A percentile compares a stretch with the other conserved stretches of the same genome.
These are phyloP conservation scores for Emydoidea blandingii DNA, from an alignment of 2,797 vertebrate genomes.

Conservation along the genomic window DNA sequence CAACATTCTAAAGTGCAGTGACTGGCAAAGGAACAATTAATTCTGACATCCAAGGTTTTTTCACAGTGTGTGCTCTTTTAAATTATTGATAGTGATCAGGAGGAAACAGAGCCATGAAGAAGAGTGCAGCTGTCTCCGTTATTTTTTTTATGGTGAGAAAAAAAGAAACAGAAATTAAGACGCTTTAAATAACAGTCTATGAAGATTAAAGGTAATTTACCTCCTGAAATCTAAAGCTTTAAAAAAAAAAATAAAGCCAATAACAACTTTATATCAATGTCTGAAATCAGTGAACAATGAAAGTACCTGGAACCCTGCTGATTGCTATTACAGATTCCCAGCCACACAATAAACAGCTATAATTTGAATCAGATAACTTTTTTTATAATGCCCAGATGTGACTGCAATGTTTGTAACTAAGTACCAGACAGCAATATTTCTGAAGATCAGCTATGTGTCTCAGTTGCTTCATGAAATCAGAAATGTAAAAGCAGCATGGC, in stretches of 20 bases:
- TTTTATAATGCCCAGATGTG: slow-evolving; percentile 20
- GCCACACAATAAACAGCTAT: slow-evolving; percentile 33
- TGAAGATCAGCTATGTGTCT: slow-evolving; percentile 29
- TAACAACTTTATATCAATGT: slow-evolving; percentile 32
- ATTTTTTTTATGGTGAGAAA: slow-evolving; percentile 18
- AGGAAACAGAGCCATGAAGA: slow-evolving; percentile 42
- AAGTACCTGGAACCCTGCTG: slow-evolving; percentile 47
- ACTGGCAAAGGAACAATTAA: slow-evolving; percentile 66
- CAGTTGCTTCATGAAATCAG: neutral
- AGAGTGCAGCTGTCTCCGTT: slow-evolving; percentile 42
- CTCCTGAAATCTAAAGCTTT: slow-evolving; percentile 50
- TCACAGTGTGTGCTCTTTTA: slow-evolving; percentile 50
- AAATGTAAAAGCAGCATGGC: neutral
- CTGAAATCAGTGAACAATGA: slow-evolving; percentile 49
- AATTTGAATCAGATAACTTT: slow-evolving; percentile 21
- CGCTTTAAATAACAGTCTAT: slow-evolving; percentile 28
- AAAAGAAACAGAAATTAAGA: slow-evolving; percentile 53
- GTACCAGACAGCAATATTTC: neutral
- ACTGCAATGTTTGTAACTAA: slow-evolving; percentile 1
- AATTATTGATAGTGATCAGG: slow-evolving; percentile 56
- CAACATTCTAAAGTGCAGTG: slow-evolving; percentile 30
- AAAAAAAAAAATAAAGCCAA: slow-evolving; percentile 13
- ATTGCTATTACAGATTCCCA: slow-evolving; percentile 31
- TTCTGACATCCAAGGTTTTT: slow-evolving; percentile 63
- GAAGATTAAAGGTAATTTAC: slow-evolving; percentile 68